phyloP scores from a whole-genome alignment of 2,113 vertebrate species.

The Oryzias javanicus region DNA sequence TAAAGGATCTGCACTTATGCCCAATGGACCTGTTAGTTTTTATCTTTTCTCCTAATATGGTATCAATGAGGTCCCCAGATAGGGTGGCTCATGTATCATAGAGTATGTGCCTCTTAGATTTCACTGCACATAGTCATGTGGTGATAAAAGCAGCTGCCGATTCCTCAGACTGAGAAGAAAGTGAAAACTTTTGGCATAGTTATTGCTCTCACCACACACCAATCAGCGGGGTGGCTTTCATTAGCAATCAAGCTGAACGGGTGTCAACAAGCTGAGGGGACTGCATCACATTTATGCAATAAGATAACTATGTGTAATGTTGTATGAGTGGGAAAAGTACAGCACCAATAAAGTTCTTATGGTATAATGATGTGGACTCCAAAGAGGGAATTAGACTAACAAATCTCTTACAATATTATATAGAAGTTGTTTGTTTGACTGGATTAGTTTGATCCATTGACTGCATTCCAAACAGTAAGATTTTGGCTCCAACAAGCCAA shows the following conservation, averaged over 20 bases:
- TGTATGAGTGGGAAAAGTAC: slow-evolving; percentile 17
- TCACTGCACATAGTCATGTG: slow-evolving; percentile 4
- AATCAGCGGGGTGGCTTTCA: slow-evolving; percentile 47
- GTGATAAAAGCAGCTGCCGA: slow-evolving; percentile 2
- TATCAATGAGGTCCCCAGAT: slow-evolving; percentile 60
- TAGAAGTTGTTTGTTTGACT: too few relatives aligned
- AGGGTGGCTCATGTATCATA: slow-evolving; percentile 46
- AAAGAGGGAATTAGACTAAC: not conserved
- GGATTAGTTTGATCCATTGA: too few relatives aligned
- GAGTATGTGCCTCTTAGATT: slow-evolving; percentile 26
- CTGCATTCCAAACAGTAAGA: too few relatives aligned
- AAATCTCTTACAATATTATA: too few relatives aligned
- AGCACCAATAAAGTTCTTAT: slow-evolving; percentile 31
- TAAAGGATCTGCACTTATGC: slow-evolving; percentile 69
- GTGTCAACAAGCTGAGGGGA: slow-evolving; percentile 30
- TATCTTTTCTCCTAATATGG: slow-evolving; percentile 63
- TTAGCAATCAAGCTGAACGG: slow-evolving; percentile 48
- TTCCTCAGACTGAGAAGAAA: slow-evolving; percentile 29
- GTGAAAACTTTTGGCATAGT: slow-evolving; percentile 19
- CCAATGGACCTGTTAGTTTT: slow-evolving; percentile 66
- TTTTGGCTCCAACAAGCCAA: too few relatives aligned
- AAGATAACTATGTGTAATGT: slow-evolving; percentile 34
- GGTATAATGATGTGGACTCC: slow-evolving; percentile 31
- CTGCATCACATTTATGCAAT: slow-evolving; percentile 12
- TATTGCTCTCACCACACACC: slow-evolving; percentile 21